Base-by-base conservation (phyloP, 2,888 invertebrate genomes). In the Pelosia muscerda region DNA sequence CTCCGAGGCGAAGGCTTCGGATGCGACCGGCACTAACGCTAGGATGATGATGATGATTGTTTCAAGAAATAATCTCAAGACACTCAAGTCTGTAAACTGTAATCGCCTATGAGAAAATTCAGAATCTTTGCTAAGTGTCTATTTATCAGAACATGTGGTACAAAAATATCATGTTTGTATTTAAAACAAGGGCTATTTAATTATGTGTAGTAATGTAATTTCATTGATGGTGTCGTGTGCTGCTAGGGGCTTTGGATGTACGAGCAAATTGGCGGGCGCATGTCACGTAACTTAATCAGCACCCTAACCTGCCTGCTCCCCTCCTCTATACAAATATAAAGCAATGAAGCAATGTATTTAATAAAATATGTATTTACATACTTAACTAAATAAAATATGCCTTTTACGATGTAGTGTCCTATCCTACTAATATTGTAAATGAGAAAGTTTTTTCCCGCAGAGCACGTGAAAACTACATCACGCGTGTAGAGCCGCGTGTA, bases 211-310 rank as follows among this genome's bases (percentile, higher is more conserved):
- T 91, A 94, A 93, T 89, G 84, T 84, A 89, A 93, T 94, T 92
- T 83, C 77, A 74, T 74, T 86, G 88, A 89, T 87, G 86, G 88
- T 70, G 73, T 73, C 68, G 77, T 78, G 82, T 81, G 77, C 78
- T 81, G 82, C 77, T 74, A 80, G 74, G 82, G 84, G 84, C 84
- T 79, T 84, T 81, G 77, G 85, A 38, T 26, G 59, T n/a, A 34
- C 31, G 86, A 84, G 93, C 93, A 93, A 93, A 94, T 94, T 94
- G 93, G 90, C 89, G 89, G 85, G 91, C 86, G 91, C 90, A 92
- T 93, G 92, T 90, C 94, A 88, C 87, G 87, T 94, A 94, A 95
- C 92, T 92, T 88, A 92, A 94, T 95, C 89, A 93, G 84, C 79
- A 85, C 92, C 92, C 92, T 72, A 59, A 28, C 55, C 84, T 76